Conservation (phyloP, 2,888 invertebrate genomes). For the Rugalucina vietnamica region DNA sequence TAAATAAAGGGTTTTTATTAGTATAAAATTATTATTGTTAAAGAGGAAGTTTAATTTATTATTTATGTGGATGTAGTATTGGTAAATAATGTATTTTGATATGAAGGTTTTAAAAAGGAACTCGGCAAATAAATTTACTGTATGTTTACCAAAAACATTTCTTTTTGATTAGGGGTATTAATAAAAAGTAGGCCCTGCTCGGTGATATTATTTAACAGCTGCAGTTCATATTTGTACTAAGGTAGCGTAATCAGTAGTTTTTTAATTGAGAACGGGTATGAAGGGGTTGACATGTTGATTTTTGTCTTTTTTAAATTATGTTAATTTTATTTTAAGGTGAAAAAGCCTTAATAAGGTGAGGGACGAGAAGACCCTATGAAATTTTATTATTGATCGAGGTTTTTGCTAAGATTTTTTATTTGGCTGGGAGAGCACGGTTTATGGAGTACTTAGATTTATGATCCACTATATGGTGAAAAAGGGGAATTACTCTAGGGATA, state of each 20-base stretch:
- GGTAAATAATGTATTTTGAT: neutral
- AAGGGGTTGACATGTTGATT: slow-evolving; percentile 47
- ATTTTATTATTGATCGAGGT: slow-evolving; percentile 86
- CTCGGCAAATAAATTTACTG: slow-evolving; percentile 73
- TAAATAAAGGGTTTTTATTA: neutral
- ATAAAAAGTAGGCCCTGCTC: slow-evolving; percentile 75
- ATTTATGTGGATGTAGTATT: no score
- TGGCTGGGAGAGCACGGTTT: slow-evolving; percentile 69
- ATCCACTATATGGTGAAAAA: slow-evolving; percentile 51
- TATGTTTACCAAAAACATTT: slow-evolving; percentile 81
- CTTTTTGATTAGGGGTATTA: slow-evolving; percentile 50
- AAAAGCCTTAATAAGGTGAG: slow-evolving; percentile 41
- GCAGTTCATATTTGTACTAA: slow-evolving; percentile 85
- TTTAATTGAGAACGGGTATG: slow-evolving; percentile 48
- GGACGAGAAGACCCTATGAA: slow-evolving; percentile 93
- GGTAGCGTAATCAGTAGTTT: slow-evolving; percentile 51
- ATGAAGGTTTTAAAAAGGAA: slow-evolving; percentile 61
- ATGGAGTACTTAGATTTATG: slow-evolving; percentile 33
- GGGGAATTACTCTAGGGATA: slow-evolving; percentile 93
- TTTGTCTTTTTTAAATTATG: slow-evolving; percentile 25
- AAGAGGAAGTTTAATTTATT: neutral
- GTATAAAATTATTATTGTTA: slow-evolving; percentile 38
- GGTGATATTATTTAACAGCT: slow-evolving; percentile 72
- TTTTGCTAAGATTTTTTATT: slow-evolving; percentile 73
- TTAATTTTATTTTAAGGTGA: slow-evolving; percentile 51